These are phyloP conservation scores for Orycteropus afer DNA, from an alignment of 2,113 vertebrate species.

Conservation along the genomic window DNA sequence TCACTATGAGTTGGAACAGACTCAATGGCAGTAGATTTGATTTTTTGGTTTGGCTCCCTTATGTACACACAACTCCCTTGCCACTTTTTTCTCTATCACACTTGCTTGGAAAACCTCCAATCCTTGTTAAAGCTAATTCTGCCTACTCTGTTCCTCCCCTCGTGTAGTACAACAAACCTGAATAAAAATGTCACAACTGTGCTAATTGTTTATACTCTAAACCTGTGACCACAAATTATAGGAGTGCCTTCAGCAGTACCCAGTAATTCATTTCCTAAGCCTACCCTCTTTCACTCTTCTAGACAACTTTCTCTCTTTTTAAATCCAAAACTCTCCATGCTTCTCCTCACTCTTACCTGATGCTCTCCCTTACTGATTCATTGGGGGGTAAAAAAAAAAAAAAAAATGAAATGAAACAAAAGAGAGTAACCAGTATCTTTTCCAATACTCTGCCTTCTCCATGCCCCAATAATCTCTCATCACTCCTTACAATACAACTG, in stretches of 20 bases:
- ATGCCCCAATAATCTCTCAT: neutral
- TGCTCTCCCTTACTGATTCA: neutral
- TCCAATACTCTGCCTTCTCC: neutral
- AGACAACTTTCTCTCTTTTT: neutral
- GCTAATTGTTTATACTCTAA: neutral
- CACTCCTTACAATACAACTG: neutral
- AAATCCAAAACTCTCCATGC: neutral
- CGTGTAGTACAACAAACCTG: neutral
- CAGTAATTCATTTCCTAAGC: neutral
- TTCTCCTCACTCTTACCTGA: neutral
- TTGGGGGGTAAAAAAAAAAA: no score
- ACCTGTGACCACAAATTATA: neutral
- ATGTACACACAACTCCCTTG: neutral
- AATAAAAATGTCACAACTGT: neutral
- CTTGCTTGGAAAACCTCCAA: slow-evolving; percentile 4
- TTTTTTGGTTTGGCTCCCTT: no score
- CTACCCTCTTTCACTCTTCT: neutral
- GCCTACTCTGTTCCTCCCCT: neutral
- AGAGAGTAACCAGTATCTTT: neutral
- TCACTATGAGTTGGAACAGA: no score
- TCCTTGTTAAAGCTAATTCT: neutral
- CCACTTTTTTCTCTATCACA: neutral
- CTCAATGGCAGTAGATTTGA: no score
- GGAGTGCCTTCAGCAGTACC: neutral
- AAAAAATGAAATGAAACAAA: neutral